Conservation (phyloP, 2,888 invertebrate genomes). For the Pristionchus entomophagus region DNA sequence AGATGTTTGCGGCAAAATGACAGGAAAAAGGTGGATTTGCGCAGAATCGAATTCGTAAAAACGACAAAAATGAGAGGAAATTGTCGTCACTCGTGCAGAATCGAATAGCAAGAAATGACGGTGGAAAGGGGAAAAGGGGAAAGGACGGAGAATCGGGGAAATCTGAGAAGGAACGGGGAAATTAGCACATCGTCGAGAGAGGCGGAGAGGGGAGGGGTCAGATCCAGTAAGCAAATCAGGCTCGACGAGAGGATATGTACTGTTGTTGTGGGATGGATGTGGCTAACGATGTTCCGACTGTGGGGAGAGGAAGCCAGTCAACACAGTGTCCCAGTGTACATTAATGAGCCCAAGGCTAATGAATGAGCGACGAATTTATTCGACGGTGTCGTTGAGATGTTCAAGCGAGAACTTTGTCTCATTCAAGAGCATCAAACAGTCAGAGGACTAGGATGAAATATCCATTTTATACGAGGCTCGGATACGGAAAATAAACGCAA, state of each 20-base stretch:
- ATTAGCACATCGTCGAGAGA: slow-evolving; percentile 5
- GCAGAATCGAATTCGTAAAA: too few relatives aligned
- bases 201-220: not conserved
- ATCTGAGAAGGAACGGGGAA: not conserved
- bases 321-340: too few relatives aligned
- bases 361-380: too few relatives aligned
- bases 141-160: not conserved
- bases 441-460: not conserved
- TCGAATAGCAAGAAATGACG: too few relatives aligned
- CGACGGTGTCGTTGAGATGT: too few relatives aligned
- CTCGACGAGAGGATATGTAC: not conserved
- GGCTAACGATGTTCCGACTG: slow-evolving; percentile 4
- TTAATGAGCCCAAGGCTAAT: too few relatives aligned
- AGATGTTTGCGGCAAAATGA: too few relatives aligned
- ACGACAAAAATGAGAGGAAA: too few relatives aligned
- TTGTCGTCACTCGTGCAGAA: too few relatives aligned
- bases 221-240: slow-evolving; percentile 8
- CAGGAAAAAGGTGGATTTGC: too few relatives aligned
- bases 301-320: too few relatives aligned
- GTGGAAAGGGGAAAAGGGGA: not conserved
- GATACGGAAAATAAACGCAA: not conserved
- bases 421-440: not conserved
- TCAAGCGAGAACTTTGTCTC: too few relatives aligned
- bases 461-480: not conserved
- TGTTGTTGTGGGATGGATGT: not conserved